Conservation (phyloP, 2,888 invertebrate species). For the Clunio marinus region DNA sequence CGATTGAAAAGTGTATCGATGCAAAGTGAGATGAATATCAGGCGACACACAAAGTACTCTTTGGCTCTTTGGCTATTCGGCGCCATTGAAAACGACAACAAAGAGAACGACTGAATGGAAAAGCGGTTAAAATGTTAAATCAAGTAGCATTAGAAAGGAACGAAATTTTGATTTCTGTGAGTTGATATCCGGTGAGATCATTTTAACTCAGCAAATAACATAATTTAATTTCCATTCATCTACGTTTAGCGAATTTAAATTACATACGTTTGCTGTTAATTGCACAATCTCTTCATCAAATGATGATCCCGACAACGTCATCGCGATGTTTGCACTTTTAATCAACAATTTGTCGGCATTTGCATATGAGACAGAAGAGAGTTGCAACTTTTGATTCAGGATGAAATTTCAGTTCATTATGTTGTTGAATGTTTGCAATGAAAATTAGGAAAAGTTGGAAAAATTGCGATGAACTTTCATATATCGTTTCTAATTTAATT, state of each 20-base stretch:
- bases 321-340: conserved; percentile 36
- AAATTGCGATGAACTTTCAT: too few species aligned
- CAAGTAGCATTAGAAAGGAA: too few species aligned
- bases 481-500: too few species aligned
- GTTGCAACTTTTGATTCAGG: background rate
- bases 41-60: background rate
- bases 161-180: too few species aligned
- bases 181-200: too few species aligned
- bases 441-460: background rate
- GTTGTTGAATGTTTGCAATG: conserved; percentile 32
- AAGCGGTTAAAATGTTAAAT: too few species aligned
- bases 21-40: background rate
- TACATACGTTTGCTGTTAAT: conserved; percentile 5
- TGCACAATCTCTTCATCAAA: background rate
- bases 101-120: too few species aligned
- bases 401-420: conserved; percentile 36
- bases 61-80: background rate
- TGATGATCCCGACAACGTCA: conserved; percentile 1
- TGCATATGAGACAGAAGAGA: background rate
- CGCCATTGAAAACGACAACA: too few species aligned
- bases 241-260: background rate
- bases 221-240: conserved; percentile 28
- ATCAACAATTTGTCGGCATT: conserved; percentile 32
- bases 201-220: conserved; percentile 34
- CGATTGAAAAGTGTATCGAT: background rate